Percentiles rank a stretch among this genome's conserved stretches.
phyloP scores from a whole-genome alignment of 2,113 vertebrate species.

The Salvelinus fontinalis region DNA sequence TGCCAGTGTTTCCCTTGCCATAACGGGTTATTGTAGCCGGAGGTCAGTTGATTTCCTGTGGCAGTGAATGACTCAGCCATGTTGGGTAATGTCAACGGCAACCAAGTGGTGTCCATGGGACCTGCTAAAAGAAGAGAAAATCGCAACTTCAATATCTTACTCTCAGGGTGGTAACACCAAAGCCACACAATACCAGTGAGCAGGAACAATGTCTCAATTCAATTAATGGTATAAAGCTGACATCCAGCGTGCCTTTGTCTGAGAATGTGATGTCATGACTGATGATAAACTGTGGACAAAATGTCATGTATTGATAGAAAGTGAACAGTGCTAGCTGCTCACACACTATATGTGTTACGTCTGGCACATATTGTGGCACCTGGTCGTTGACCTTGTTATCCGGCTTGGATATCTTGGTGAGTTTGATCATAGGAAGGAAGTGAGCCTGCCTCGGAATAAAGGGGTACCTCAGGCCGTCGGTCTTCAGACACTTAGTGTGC shows the following conservation, averaged over 20 bases:
- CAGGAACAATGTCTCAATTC: no score
- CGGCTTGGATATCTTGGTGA: constrained; percentile 2
- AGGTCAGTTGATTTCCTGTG: constrained; percentile 58
- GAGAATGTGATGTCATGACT: no score
- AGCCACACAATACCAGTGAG: no score
- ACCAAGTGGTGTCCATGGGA: constrained; percentile 24
- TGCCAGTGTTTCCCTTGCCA: constrained; percentile 47
- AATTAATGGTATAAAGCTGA: no score
- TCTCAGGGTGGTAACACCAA: no score
- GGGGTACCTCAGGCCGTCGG: constrained; percentile 30
- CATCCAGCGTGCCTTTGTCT: no score
- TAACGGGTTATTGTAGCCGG: constrained; percentile 38
- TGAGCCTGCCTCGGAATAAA: constrained; percentile 24
- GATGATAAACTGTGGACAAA: no score
- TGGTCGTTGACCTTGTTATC: constrained; percentile 13
- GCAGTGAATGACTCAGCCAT: constrained; percentile 55
- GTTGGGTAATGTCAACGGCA: neutral
- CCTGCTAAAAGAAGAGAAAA: constrained; percentile 31
- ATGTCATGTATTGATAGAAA: no score
- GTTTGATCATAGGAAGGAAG: constrained; percentile 26
- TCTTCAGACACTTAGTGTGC: constrained; percentile 38
- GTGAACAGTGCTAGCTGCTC: no score
- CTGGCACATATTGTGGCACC: constrained; percentile 11
- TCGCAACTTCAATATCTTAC: no score
- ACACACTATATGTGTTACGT: no score